A percentile compares a stretch with the other conserved stretches of the same genome.
phyloP scores from a whole-genome alignment of 1,140 invertebrate genomes.

The Aphaenogaster rudis region DNA sequence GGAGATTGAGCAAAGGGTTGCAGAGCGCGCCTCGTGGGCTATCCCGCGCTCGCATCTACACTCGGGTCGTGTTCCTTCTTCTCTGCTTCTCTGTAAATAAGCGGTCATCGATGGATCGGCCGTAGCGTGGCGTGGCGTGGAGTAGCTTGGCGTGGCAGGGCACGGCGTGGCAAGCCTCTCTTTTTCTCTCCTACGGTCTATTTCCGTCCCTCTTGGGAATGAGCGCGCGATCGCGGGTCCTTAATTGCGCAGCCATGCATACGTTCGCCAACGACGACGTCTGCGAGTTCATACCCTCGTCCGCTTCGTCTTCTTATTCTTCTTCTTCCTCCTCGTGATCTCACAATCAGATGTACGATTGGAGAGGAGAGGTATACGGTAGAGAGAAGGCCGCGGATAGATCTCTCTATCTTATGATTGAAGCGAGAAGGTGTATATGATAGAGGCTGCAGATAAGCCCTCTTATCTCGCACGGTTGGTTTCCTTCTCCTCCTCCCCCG shows the following conservation, averaged over 20 bases:
- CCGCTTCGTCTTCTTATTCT: constrained; percentile 28
- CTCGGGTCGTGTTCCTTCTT: constrained; percentile 73
- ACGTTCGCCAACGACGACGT: constrained; percentile 61
- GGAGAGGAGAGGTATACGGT: constrained; percentile 3
- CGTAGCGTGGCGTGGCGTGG: constrained; percentile 41
- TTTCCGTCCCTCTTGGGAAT: constrained; percentile 57
- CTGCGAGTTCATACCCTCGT: constrained; percentile 40
- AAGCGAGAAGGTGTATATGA: constrained; percentile 24
- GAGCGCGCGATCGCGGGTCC: constrained; percentile 42
- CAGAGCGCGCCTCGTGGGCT: constrained; percentile 73
- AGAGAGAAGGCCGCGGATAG: constrained; percentile 40
- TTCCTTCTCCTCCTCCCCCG: not conserved
- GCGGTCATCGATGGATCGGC: constrained; percentile 82
- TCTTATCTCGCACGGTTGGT: constrained; percentile 47
- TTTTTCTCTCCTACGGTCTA: constrained; percentile 26
- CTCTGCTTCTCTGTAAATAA: constrained; percentile 81
- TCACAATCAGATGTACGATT: constrained; percentile 43
- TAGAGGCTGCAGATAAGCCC: constrained; percentile 27
- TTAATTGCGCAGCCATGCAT: constrained; percentile 73
- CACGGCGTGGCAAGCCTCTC: not conserved
- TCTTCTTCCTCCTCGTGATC: constrained; percentile 20
- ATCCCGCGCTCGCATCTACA: constrained; percentile 79
- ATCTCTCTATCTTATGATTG: constrained; percentile 58
- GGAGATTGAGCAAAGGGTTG: constrained; percentile 75
- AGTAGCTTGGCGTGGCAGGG: constrained; percentile 41